Evolutionary conservation across 2,888 invertebrate genomes (phyloP), one percentile per base, ranked within the genome.

Genomic region (Epiblema foenella): DNA sequence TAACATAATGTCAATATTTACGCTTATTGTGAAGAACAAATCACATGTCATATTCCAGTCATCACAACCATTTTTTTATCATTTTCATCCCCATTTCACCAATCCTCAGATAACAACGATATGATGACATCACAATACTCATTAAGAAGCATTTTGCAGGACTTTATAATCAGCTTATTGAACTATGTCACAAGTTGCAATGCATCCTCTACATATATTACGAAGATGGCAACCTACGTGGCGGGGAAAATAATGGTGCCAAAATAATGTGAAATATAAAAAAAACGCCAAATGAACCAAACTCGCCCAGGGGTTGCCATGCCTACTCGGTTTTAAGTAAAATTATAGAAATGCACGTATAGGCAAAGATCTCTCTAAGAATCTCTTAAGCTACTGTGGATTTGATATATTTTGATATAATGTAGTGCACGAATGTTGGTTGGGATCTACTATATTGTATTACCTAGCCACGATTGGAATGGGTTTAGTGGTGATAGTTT

Each of bases 331-430:
- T 56, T 60, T 29, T 67, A 71, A 51, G 54, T 60, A 70, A 60
- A 60, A 29, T 49, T 65, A 59, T 59, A 62, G 42, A 39, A 69
- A 49, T 66, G 68, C 68, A 59, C 60, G 57, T 64, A 39, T 59
- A 77, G 75, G 73, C 74, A 78, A 78, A 76, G 79, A 81, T 80
- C 78, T 85, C 82, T 79, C 71, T 76, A 77, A 74, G 85, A 85
- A 85, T 85, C 85, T 85, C 85, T 81, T 83, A 81, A 79, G 78
- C 75, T 69, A 62, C 57, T 72, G 42, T 73, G 60, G 68, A 71
- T 74, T 73, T 75, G 74, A 74, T 72, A 65, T 67, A 67, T 52
- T 42, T 58, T 58, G 57, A 64, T 68, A 60, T 59, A 69, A 51
- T 64, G 46, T 64, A 54, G 69, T 67, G 70, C 67, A 67, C 69